Percentiles rank a stretch among this genome's conserved stretches.
Conservation (phyloP, 2,797 vertebrate species). For the Meda fulgida region DNA sequence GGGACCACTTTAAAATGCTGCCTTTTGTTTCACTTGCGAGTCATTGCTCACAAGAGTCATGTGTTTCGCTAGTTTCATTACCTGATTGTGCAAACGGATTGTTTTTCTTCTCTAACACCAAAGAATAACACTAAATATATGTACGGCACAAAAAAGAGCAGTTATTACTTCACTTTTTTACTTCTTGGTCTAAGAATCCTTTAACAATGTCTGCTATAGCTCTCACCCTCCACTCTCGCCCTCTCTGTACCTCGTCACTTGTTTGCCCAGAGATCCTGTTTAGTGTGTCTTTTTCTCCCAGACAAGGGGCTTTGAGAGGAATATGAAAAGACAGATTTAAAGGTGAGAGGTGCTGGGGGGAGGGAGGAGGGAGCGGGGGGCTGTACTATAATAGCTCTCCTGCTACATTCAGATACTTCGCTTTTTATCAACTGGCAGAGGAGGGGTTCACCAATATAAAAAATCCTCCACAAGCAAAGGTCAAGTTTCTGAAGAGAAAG, state of each 20-base stretch:
- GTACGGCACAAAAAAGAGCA: slow-evolving; percentile 43
- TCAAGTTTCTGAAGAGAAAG: slow-evolving; percentile 51
- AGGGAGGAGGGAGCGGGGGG: slow-evolving; percentile 57
- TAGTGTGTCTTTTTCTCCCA: slow-evolving; percentile 94
- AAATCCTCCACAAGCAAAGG: slow-evolving; percentile 49
- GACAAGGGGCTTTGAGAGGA: slow-evolving; percentile 99
- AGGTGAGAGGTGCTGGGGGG: slow-evolving; percentile 95
- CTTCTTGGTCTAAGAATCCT: slow-evolving; percentile 29
- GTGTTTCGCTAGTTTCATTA: background rate
- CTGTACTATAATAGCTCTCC: slow-evolving; percentile 73
- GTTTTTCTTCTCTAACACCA: background rate
- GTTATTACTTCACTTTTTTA: slow-evolving; percentile 51
- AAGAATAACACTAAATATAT: slow-evolving; percentile 22
- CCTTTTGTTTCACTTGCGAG: background rate
- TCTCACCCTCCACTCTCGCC: slow-evolving; percentile 71
- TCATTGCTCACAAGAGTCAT: slow-evolving; percentile 10
- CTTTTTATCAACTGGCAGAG: slow-evolving; percentile 69
- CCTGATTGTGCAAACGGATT: background rate
- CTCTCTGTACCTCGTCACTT: slow-evolving; percentile 72
- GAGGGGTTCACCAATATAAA: slow-evolving; percentile 55
- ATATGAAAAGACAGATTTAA: slow-evolving; percentile 99
- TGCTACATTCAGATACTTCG: slow-evolving; percentile 72
- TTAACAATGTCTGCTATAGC: slow-evolving; percentile 57
- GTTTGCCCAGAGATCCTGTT: slow-evolving; percentile 97
- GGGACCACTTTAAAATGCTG: background rate